Conservation (phyloP, 2,797 vertebrate species). For the Triplophysa bombifrons region DNA sequence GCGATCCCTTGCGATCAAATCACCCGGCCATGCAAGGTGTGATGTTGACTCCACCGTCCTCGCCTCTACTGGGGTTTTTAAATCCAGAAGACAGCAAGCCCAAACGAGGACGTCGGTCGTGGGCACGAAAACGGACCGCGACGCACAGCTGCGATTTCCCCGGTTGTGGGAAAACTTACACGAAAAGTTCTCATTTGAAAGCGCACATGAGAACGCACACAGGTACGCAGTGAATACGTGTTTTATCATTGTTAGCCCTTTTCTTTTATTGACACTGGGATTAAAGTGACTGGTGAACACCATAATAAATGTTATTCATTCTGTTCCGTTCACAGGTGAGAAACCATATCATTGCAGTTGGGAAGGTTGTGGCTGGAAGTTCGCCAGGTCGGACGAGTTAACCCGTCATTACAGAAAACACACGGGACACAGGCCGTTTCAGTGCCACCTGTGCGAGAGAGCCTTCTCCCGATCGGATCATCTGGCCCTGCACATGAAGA, state of each 20-base stretch:
- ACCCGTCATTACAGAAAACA: constrained; percentile 94
- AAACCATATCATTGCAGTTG: constrained; percentile 95
- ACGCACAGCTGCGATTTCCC: constrained; percentile 93
- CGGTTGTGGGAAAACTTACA: constrained; percentile 92
- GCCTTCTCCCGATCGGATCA: constrained; percentile 93
- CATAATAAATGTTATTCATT: neutral
- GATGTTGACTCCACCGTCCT: constrained; percentile 87
- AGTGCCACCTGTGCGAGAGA: constrained; percentile 91
- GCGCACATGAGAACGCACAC: constrained; percentile 94
- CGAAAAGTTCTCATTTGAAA: constrained; percentile 93
- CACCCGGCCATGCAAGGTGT: constrained; percentile 77
- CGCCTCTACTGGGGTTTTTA: constrained; percentile 86
- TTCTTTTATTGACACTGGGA: neutral
- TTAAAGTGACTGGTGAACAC: neutral
- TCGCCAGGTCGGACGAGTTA: constrained; percentile 89
- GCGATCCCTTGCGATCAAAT: constrained; percentile 74
- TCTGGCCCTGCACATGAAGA: constrained; percentile 94
- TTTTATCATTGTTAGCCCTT: neutral
- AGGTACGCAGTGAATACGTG: constrained; percentile 68
- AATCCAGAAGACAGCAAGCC: constrained; percentile 79
- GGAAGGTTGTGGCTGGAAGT: constrained; percentile 96
- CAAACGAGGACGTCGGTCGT: constrained; percentile 86
- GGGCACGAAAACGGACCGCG: constrained; percentile 88
- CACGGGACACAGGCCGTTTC: constrained; percentile 90
- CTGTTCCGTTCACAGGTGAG: constrained; percentile 76